These are phyloP conservation scores for Agelastica alni DNA, from an alignment of 2,888 invertebrate species.

Conservation along the genomic window DNA sequence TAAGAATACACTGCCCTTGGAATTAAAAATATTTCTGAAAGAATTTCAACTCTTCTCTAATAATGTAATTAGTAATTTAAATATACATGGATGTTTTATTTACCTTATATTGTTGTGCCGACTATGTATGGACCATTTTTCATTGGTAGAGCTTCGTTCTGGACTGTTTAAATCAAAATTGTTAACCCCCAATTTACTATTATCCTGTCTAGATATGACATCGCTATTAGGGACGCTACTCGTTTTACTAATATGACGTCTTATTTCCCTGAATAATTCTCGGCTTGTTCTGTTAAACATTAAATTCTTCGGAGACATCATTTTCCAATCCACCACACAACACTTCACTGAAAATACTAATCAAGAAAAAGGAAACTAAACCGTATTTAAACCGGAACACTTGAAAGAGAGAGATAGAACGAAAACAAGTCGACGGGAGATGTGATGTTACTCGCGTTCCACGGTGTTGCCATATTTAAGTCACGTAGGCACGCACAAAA, in stretches of 20 bases:
- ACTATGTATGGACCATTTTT: constrained; percentile 50
- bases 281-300: constrained; percentile 44
- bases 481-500: constrained; percentile 4
- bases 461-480: constrained; percentile 18
- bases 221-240: constrained; percentile 66
- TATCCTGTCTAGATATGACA: constrained; percentile 58
- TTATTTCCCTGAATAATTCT: constrained; percentile 45
- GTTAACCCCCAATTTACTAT: constrained; percentile 30
- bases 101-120: constrained; percentile 54
- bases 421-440: constrained; percentile 45
- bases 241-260: constrained; percentile 62
- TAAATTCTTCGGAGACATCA: constrained; percentile 39
- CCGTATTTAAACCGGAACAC: constrained; percentile 46
- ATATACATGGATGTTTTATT: too few species aligned
- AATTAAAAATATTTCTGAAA: too few species aligned
- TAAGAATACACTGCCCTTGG: too few species aligned
- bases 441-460: constrained; percentile 1
- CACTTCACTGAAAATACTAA: constrained; percentile 19
- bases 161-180: constrained; percentile 31
- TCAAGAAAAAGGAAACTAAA: constrained; percentile 28
- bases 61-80: too few species aligned
- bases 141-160: constrained; percentile 28
- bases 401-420: constrained; percentile 45
- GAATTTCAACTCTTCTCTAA: too few species aligned
- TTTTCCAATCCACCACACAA: constrained; percentile 24